These are phyloP conservation scores for Temnothorax unifasciatus DNA, from an alignment of 2,888 invertebrate species.

Conservation along the genomic window DNA sequence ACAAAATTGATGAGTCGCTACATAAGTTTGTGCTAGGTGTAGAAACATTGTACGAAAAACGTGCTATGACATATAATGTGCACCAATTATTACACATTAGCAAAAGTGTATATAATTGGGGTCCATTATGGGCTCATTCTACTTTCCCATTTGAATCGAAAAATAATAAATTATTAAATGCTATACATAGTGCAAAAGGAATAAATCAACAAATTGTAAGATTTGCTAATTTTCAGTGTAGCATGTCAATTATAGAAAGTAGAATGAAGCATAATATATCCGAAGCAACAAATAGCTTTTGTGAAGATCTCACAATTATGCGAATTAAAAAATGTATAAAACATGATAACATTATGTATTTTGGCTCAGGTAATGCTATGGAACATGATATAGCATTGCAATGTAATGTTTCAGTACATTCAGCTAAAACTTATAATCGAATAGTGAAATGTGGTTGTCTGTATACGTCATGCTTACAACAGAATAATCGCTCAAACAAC, in stretches of 20 bases:
- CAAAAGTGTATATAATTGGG: conserved; percentile 17
- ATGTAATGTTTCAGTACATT: neutral
- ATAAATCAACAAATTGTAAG: conserved; percentile 2
- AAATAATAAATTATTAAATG: neutral
- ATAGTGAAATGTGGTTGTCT: conserved; percentile 7
- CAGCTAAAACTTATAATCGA: neutral
- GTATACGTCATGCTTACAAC: neutral
- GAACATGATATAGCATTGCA: neutral
- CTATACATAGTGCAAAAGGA: neutral
- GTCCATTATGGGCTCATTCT: conserved; percentile 5
- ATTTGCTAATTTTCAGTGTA: neutral
- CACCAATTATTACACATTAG: neutral
- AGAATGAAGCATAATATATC: neutral
- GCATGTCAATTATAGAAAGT: neutral
- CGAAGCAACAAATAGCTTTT: conserved; percentile 10
- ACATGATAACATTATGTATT: neutral
- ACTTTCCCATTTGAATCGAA: neutral
- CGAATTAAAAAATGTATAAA: neutral
- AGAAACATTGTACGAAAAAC: neutral
- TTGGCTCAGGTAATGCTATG: conserved; percentile 1
- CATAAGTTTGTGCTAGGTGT: neutral
- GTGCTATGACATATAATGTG: conserved; percentile 4
- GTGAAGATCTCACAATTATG: neutral
- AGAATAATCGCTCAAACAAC: too few relatives aligned
- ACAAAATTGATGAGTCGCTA: conserved; percentile 1